Evolutionary conservation across 2,888 invertebrate species (phyloP).

Genomic region (Dryadula phaetusa): DNA sequence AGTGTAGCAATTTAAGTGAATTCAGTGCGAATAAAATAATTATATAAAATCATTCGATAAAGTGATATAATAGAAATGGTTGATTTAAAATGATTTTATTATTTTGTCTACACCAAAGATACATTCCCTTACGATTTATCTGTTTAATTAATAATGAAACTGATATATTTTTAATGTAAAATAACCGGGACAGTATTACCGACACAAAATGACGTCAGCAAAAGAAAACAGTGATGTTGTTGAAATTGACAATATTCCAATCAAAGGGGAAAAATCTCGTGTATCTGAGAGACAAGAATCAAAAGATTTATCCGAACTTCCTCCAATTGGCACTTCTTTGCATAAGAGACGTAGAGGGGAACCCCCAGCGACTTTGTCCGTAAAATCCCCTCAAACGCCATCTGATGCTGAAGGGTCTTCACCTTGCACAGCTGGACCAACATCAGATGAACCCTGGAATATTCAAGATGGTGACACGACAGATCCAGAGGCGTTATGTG

Average conservation of each 20-base stretch:
- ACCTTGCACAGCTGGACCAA: slow-evolving; percentile 70
- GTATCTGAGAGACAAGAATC: slow-evolving; percentile 53
- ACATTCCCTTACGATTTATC: slow-evolving; percentile 71
- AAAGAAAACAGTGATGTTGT: slow-evolving; percentile 69
- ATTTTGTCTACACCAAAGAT: slow-evolving; percentile 49
- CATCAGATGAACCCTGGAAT: slow-evolving; percentile 68
- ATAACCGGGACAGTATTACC: slow-evolving; percentile 61
- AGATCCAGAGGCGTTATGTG: slow-evolving; percentile 70
- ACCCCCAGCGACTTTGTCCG: slow-evolving; percentile 71
- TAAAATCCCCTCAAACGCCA: slow-evolving; percentile 68
- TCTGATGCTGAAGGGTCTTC: slow-evolving; percentile 77
- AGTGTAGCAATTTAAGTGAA: slow-evolving; percentile 38
- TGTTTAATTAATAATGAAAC: slow-evolving; percentile 61
- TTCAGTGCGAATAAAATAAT: slow-evolving; percentile 31
- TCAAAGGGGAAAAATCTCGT: slow-evolving; percentile 50
- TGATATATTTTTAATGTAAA: slow-evolving; percentile 79
- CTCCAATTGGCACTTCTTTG: slow-evolving; percentile 72
- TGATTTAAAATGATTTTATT: background rate
- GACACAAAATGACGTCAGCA: slow-evolving; percentile 64
- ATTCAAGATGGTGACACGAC: slow-evolving; percentile 59
- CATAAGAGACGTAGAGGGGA: slow-evolving; percentile 76
- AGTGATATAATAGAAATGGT: background rate
- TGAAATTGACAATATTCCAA: slow-evolving; percentile 53
- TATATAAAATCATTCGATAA: background rate
- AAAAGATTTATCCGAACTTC: slow-evolving; percentile 62